Evolutionary conservation across 2,797 vertebrate genomes (phyloP), one percentile per base, ranked within the genome.

Genomic region (Emys orbicularis): DNA sequence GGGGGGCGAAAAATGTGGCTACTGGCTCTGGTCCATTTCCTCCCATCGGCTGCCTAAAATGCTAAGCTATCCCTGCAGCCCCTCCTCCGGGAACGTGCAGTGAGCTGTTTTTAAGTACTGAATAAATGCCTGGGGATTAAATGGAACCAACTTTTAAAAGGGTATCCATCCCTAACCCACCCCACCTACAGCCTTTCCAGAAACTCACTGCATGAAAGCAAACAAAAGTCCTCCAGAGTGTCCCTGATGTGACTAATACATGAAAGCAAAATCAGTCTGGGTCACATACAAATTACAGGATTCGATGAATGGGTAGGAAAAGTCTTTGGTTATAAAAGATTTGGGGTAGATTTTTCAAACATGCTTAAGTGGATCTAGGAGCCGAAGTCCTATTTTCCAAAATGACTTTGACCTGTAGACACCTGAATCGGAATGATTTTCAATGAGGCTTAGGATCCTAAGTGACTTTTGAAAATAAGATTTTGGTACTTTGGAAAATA

Each of bases 51-150:
- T 93, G 91, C 90, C 79, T 4, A 74, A 90, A 87, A 34, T 31
- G 1, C 9, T 1, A 6, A 21, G 74, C 76, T 91, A 34, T 2
- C 57, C 31, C 93, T 47, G 57, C 87, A 84, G 23, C 54, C 56
- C 34, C 25, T 81, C 15, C 52, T 12, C 47, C 31, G 4, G 5
- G 83, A 81, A 68, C 56, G 65, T 95, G 87, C 89, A 93, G 86
- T 4, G 0, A 8, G 4, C 96, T 97, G 95, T 95, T 98, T 98
- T 97, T 93, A 97, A 96, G 88, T 89, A 41, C 96, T 96, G 93
- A 94, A 83, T 87, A 79, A 90, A 94, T 54, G 37, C 56, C 1
- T 5, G 92, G 79, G 52, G 84, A 97, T 96, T 96, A 92, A 91
- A 89, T 18, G 53, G 53, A 90, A 76, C 47, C 3, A 34, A 76